Conservation (phyloP, 2,113 vertebrate species). For the Greenwoodochromis staneri region DNA sequence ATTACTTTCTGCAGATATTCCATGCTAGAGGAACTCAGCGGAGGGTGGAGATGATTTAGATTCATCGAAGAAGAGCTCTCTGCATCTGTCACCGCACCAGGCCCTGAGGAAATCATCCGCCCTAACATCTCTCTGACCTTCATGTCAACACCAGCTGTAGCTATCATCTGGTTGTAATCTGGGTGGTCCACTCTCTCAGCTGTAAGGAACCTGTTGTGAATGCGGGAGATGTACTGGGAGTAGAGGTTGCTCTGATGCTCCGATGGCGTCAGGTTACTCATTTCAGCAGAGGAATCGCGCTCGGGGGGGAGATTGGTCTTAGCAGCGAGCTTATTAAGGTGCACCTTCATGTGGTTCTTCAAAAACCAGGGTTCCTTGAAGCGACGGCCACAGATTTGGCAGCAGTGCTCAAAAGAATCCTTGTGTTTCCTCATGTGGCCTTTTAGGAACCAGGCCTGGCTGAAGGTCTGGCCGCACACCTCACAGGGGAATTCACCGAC, state of each 20-base stretch:
- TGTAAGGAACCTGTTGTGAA: slow-evolving; percentile 86
- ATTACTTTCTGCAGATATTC: slow-evolving; percentile 89
- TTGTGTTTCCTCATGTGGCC: slow-evolving; percentile 99
- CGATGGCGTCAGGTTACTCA: slow-evolving; percentile 77
- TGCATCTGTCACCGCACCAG: slow-evolving; percentile 74
- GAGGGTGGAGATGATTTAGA: slow-evolving; percentile 84
- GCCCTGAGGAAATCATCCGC: slow-evolving; percentile 83
- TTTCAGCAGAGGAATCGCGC: slow-evolving; percentile 56
- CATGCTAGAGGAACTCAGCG: slow-evolving; percentile 86
- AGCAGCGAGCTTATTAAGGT: slow-evolving; percentile 92
- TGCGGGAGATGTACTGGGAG: slow-evolving; percentile 88
- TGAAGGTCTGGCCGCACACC: slow-evolving; percentile 95
- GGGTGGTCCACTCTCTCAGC: slow-evolving; percentile 79
- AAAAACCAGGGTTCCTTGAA: slow-evolving; percentile 99
- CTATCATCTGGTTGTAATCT: slow-evolving; percentile 83
- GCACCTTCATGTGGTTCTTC: slow-evolving; percentile 99
- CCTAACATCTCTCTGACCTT: slow-evolving; percentile 93
- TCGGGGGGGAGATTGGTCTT: slow-evolving; percentile 78
- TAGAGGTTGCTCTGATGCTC: slow-evolving; percentile 88
- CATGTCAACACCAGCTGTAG: slow-evolving; percentile 81
- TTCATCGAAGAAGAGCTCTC: slow-evolving; percentile 86
- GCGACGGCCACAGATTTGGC: slow-evolving; percentile 94
- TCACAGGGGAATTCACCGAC: slow-evolving; percentile 91
- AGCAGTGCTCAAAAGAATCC: slow-evolving; percentile 97
- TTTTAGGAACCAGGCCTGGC: slow-evolving; percentile 98